Evolutionary conservation across 2,888 invertebrate species (phyloP), one percentile per base, ranked within the genome.

Genomic region (Volucella inanis): DNA sequence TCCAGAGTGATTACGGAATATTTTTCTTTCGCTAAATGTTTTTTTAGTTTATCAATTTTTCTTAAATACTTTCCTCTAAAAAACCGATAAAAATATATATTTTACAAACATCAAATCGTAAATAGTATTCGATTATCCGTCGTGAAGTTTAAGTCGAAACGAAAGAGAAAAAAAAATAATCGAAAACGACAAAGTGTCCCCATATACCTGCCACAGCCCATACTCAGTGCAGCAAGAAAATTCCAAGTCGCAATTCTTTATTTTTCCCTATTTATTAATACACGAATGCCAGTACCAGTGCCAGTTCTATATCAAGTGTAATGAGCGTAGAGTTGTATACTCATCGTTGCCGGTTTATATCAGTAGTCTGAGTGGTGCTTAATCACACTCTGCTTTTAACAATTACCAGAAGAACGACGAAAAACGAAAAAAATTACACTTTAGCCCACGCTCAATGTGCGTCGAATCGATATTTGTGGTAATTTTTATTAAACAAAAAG

Each of bases 401-500:
- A n/a, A 61, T 31, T 64, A 61, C 8, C 10, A 61, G 18, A 50
- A 10, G 18, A 59, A 67, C 8, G 15, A 57, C 70, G 8, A 59
- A 18, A 67, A 31, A 74, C 39, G 52, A 54, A 50, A 67, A 62
- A 62, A 72, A 68, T 78, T 64, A 78, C 18, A 14, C 8, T 39
- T 47, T 18, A 76, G 41, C 57, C 54, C 65, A 68, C 81, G 81
- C 45, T 81, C 71, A 68, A 85, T 85, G 85, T 85, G 81, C 76
- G 72, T 68, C 71, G 62, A 77, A 85, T 81, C 64, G 57, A 64
- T 68, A 62, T 38, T 15, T 18, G 85, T 77, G 47, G 15, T 18
- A 57, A 45, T 67, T 49, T 14, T 52, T 52, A 10, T 49, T 59
- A 55, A 68, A 39, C 49, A 43, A 41, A 68, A 64, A 74, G 57